Conservation (phyloP, 2,888 invertebrate species). For the Schizaphis graminum region DNA sequence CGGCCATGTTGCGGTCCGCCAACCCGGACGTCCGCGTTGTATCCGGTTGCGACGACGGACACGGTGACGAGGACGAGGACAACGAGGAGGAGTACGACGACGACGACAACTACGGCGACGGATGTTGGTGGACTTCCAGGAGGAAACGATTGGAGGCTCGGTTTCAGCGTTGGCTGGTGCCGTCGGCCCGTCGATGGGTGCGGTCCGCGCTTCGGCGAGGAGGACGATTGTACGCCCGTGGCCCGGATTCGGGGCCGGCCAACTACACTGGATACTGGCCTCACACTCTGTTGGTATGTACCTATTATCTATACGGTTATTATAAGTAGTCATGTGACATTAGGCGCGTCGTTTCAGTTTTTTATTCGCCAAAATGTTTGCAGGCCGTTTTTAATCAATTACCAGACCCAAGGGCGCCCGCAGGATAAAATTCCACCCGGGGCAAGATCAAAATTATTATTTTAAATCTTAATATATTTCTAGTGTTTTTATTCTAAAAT, state of each 20-base stretch:
- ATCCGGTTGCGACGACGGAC: not conserved
- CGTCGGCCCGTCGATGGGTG: constrained; percentile 81
- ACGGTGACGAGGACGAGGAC: not conserved
- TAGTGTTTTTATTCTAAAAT: no score
- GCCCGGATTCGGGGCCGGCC: constrained; percentile 71
- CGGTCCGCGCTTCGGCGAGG: constrained; percentile 79
- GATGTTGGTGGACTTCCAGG: constrained; percentile 24
- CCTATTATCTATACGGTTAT: not conserved
- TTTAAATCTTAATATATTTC: no score
- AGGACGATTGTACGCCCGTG: constrained; percentile 71
- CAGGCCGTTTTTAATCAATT: not conserved
- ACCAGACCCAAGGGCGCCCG: no score
- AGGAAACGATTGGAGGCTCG: not conserved
- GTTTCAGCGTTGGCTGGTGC: constrained; percentile 75
- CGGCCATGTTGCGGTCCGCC: constrained; percentile 89
- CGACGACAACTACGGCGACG: not conserved
- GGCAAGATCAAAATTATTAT: no score
- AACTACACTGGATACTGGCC: constrained; percentile 84
- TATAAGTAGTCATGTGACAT: not conserved
- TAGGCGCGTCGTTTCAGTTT: not conserved
- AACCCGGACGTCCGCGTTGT: constrained; percentile 73
- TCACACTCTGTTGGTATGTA: constrained; percentile 75
- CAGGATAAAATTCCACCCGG: no score
- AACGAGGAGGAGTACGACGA: not conserved
- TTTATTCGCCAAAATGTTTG: not conserved